Evolutionary conservation across 2,113 vertebrate genomes (phyloP), one percentile per base, ranked within the genome.

Genomic region (Brienomyrus longianalis): DNA sequence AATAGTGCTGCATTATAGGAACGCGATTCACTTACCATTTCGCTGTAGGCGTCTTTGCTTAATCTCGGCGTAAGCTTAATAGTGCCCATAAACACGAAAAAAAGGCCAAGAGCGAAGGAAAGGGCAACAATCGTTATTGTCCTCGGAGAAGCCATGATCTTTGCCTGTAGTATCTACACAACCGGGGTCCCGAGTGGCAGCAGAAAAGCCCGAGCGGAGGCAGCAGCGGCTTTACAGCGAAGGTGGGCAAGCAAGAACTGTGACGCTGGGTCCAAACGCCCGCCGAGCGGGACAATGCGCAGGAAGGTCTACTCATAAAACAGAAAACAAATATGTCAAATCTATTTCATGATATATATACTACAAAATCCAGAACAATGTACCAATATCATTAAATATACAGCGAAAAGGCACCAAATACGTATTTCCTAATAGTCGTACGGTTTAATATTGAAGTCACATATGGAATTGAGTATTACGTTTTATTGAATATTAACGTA

Each of bases 61-160:
- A 99, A 96, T 83, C 98, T 96, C 2, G 98, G 98, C 0, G 98
- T 99, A 93, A 99, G 95, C 89, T 99, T 99, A 93, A 99, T 98
- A 90, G 98, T 98, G 23, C 98, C 98, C 98, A 99, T 99, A 35
- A 99, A 99, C 86, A 99, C 97, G 84, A 99, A 99, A 93, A 99
- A 99, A 50, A 99, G 96, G 77, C 98, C 98, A 89, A 99, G 93
- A 70, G 98, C 98, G 89, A 99, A 96, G 0, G 98, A 99, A 19
- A 99, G 97, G 88, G 97, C 97, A 54, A 99, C 94, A 17, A 99
- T 98, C 85, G 98, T 99, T 91, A 99, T 21, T 39, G 98, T 98
- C 94, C 98, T 95, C 52, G 98, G 97, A 45, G 98, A 98, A 91
- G 98, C 97, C 98, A 99, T 99, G 5, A 80, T 94, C 48, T 31